Evolutionary conservation across 2,888 invertebrate genomes (phyloP).

Genomic region (Cheilosia urbana): DNA sequence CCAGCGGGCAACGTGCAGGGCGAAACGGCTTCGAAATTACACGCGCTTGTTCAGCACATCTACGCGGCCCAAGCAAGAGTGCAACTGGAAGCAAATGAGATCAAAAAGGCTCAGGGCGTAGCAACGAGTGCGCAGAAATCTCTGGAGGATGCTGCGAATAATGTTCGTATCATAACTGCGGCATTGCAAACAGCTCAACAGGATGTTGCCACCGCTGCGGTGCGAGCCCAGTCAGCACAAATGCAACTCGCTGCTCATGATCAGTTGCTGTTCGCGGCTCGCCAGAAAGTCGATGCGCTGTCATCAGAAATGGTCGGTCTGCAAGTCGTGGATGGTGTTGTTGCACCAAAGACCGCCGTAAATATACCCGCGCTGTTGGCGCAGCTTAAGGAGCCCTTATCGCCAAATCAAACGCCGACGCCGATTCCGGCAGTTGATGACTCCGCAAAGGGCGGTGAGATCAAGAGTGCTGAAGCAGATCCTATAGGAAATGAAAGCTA

Average conservation of each 20-base stretch:
- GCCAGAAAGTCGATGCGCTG: constrained; percentile 83
- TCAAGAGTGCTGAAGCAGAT: neutral
- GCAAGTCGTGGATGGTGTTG: constrained; percentile 82
- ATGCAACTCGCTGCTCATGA: constrained; percentile 83
- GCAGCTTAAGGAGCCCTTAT: constrained; percentile 80
- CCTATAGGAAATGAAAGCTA: neutral
- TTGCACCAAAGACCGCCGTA: constrained; percentile 79
- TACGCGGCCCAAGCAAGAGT: constrained; percentile 83
- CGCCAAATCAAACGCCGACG: constrained; percentile 79
- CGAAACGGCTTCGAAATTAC: constrained; percentile 69
- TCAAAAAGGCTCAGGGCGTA: constrained; percentile 82
- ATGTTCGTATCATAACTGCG: constrained; percentile 82
- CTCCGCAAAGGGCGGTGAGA: neutral
- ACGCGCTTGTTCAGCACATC: constrained; percentile 81
- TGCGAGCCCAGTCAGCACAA: constrained; percentile 83
- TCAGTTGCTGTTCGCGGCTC: constrained; percentile 83
- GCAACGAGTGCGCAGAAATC: constrained; percentile 81
- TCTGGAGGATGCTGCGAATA: constrained; percentile 82
- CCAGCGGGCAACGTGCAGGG: neutral
- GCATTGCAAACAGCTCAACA: constrained; percentile 82
- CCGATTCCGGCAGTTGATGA: constrained; percentile 79
- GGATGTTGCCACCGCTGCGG: constrained; percentile 82
- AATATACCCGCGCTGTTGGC: constrained; percentile 80
- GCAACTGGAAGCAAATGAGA: constrained; percentile 83
- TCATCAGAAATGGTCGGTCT: constrained; percentile 83